Base-by-base conservation (phyloP, 1,140 invertebrate species). In the Eciton burchellii region DNA sequence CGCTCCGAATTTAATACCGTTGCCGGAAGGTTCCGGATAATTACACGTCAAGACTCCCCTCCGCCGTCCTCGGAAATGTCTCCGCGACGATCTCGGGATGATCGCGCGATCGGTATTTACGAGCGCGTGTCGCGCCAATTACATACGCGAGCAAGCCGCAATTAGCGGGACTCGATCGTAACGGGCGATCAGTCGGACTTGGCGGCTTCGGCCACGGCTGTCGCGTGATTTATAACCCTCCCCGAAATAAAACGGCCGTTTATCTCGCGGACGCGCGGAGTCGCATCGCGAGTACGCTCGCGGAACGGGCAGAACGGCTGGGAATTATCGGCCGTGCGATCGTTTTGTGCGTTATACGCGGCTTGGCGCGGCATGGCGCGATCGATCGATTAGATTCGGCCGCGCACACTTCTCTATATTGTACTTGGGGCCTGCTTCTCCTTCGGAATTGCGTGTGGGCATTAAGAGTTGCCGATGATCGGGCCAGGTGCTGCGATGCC, bases 371-470 rank as follows among this genome's bases (percentile, higher is more conserved):
- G 47, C 52, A 21, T 52, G 65, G 66, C 72, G 24, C 45, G 85
- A 87, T 87, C 82, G 82, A 84, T 68, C 82, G 86, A 87, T 88
- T 73, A 82, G 83, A 84, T 82, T 47, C 60, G 74, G 56, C 59
- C 12, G 73, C 41, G 63, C 19, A 60, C 54, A 41, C 54, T 54
- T 74, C 35, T 26, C 35, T 26, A 63, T 52, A 77, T 70, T 52
- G 81, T 79, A 57, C 19, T 76, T 66, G 83, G 35, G 35, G 68
- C 59, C 47, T 35, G 66, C 60, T 76, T 86, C 81, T 81, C 83
- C 65, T 70, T 45, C 74, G 41, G 56, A 87, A 89, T 88, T 84
- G 88, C 87, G 83, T 89, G 83, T 85, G 60, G 81, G 83, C 74
- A 79, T 79, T 79, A 79, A 79, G 63, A 79, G 81, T 82, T 87